Conservation (phyloP, 2,113 vertebrate species). For the Scomber colias region DNA sequence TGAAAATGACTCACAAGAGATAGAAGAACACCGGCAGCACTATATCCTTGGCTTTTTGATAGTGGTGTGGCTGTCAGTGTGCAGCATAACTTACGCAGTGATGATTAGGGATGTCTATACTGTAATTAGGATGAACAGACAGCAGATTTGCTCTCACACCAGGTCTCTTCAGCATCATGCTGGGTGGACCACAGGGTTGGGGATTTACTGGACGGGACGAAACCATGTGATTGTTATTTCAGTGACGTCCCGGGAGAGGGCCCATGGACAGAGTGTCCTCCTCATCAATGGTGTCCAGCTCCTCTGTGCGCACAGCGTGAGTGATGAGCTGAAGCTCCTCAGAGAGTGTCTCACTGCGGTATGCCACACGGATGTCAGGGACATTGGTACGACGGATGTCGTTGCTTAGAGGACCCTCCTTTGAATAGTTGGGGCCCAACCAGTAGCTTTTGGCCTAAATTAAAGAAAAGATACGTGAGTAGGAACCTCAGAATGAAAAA, state of each 20-base stretch:
- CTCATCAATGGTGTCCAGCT: slow-evolving; percentile 88
- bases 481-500: neutral
- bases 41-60: slow-evolving; percentile 43
- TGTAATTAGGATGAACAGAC: neutral
- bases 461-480: neutral
- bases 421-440: slow-evolving; percentile 90
- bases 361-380: slow-evolving; percentile 93
- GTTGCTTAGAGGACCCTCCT: slow-evolving; percentile 90
- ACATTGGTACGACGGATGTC: slow-evolving; percentile 96
- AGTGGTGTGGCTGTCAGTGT: slow-evolving; percentile 31
- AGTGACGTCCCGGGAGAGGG: slow-evolving; percentile 61
- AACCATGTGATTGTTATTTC: neutral
- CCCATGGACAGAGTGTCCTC: slow-evolving; percentile 84
- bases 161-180: slow-evolving; percentile 35
- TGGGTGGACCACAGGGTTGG: slow-evolving; percentile 2
- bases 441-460: slow-evolving; percentile 93
- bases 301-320: slow-evolving; percentile 89
- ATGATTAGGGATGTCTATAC: slow-evolving; percentile 22
- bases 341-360: slow-evolving; percentile 91
- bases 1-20: neutral
- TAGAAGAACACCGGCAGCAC: neutral
- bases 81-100: slow-evolving; percentile 22
- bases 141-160: slow-evolving; percentile 3
- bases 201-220: slow-evolving; percentile 9
- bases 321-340: slow-evolving; percentile 95